A percentile compares a stretch with the other conserved stretches of the same genome.
Evolutionary conservation across 2,797 vertebrate genomes (phyloP).

Genomic region (Lithobates pipiens): DNA sequence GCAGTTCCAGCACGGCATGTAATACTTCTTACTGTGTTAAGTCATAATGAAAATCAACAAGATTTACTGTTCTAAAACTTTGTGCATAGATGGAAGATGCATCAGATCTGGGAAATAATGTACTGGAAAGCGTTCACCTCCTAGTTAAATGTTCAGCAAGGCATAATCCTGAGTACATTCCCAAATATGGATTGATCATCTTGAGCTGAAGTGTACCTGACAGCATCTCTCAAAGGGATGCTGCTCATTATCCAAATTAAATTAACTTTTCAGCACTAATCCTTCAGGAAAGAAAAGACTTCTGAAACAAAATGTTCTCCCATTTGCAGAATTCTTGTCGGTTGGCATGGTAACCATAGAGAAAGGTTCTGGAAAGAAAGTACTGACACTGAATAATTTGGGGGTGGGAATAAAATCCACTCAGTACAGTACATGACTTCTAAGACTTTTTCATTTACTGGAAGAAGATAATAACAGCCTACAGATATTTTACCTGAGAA

Average conservation of each 20-base stretch:
- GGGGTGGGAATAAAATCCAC: constrained; percentile 61
- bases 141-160: neutral
- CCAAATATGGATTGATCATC: constrained; percentile 32
- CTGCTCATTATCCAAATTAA: constrained; percentile 63
- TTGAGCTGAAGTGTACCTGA: constrained; percentile 55
- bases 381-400: constrained; percentile 61
- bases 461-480: neutral
- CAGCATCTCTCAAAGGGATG: constrained; percentile 56
- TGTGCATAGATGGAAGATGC: neutral
- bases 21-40: neutral
- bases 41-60: neutral
- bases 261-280: constrained; percentile 64
- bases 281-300: constrained; percentile 32
- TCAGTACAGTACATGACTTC: constrained; percentile 38
- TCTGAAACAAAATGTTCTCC: constrained; percentile 59
- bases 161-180: constrained; percentile 17
- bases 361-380: constrained; percentile 56
- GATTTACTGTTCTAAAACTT: neutral
- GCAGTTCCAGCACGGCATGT: neutral
- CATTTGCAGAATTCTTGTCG: constrained; percentile 59
- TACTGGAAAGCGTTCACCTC: too few species aligned
- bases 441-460: constrained; percentile 57
- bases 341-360: constrained; percentile 52
- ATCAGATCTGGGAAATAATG: neutral
- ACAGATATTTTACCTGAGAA: neutral